Conservation (phyloP, 2,888 invertebrate genomes). For the Mechanitis mazaeus region DNA sequence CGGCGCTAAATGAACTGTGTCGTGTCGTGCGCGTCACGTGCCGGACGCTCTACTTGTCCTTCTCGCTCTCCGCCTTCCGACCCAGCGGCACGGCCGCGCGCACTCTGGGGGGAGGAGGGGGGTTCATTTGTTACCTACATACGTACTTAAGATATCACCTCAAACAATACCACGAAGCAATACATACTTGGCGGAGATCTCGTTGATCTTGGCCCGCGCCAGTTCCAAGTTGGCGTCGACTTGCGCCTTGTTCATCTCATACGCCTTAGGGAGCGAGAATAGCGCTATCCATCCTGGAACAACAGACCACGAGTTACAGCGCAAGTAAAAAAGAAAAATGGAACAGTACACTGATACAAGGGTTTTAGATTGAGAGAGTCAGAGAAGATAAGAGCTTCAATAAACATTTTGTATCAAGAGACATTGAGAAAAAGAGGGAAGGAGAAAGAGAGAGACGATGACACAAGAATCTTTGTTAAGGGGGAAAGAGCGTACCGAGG, state of each 20-base stretch:
- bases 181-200: slow-evolving; percentile 91
- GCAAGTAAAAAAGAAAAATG: neutral
- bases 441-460: neutral
- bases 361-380: too few relatives aligned
- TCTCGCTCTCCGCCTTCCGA: slow-evolving; percentile 89
- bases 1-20: slow-evolving; percentile 64
- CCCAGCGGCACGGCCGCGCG: slow-evolving; percentile 93
- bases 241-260: slow-evolving; percentile 95
- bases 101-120: slow-evolving; percentile 75
- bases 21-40: slow-evolving; percentile 43
- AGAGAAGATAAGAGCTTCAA: too few relatives aligned
- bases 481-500: slow-evolving; percentile 80
- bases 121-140: neutral
- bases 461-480: neutral
- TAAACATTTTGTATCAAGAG: too few relatives aligned
- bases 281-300: slow-evolving; percentile 90
- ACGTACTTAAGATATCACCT: too few relatives aligned
- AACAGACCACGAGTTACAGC: neutral
- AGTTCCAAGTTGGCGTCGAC: slow-evolving; percentile 94
- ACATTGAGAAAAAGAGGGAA: neutral
- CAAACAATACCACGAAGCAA: neutral
- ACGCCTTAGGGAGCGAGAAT: slow-evolving; percentile 97
- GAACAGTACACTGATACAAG: neutral
- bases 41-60: slow-evolving; percentile 83
- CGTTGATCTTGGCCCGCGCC: slow-evolving; percentile 90